Evolutionary conservation across 2,888 invertebrate species (phyloP).

Genomic region (Tipula confusa): DNA sequence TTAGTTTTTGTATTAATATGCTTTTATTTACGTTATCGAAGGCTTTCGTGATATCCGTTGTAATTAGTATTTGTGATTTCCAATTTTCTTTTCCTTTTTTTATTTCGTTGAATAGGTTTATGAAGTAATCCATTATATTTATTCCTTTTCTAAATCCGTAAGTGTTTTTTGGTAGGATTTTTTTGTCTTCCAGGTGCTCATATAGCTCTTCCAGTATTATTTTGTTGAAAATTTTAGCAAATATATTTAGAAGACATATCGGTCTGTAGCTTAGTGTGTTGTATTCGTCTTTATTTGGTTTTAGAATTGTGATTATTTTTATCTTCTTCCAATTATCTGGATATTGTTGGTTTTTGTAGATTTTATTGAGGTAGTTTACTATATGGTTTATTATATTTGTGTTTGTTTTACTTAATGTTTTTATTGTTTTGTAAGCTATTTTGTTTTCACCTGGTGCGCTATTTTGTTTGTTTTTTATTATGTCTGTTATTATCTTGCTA

Average conservation of each 20-base stretch:
- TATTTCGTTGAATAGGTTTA: too few relatives aligned
- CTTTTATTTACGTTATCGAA: too few relatives aligned
- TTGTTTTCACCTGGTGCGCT: neutral
- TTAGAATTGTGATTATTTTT: neutral
- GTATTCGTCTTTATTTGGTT: neutral
- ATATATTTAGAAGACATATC: neutral
- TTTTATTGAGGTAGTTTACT: neutral
- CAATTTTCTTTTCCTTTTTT: too few relatives aligned
- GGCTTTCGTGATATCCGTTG: too few relatives aligned
- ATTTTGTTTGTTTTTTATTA: constrained; percentile 15
- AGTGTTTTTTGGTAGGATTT: neutral
- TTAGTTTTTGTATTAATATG: too few relatives aligned
- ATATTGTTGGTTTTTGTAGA: neutral
- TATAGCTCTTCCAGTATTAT: neutral
- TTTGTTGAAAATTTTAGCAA: neutral
- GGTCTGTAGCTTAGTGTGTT: neutral
- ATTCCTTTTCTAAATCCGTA: neutral
- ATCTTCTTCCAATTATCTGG: neutral
- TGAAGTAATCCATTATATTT: neutral
- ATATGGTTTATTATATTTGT: neutral
- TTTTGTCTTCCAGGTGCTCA: neutral
- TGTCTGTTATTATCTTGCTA: neutral
- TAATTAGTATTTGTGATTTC: too few relatives aligned
- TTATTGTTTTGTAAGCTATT: neutral
- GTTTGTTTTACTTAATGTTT: neutral